A percentile compares a stretch with the other conserved stretches of the same genome.
Conservation (phyloP, 2,888 invertebrate genomes). For the Limnephilus lunatus region DNA sequence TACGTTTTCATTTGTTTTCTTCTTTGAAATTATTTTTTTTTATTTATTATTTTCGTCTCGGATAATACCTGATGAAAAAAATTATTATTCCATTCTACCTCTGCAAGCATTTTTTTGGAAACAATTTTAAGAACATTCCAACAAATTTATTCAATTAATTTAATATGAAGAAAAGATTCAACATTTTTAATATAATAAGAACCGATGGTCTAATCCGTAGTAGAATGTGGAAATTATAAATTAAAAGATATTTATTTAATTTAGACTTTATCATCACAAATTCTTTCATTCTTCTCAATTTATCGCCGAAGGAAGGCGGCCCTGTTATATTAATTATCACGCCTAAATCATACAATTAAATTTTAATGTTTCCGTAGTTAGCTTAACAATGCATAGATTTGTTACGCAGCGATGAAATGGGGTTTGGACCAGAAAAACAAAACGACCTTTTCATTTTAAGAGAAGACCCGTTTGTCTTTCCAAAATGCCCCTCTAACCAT, state of each 20-base stretch:
- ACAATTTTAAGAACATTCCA: no score
- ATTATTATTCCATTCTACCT: background rate
- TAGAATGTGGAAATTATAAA: background rate
- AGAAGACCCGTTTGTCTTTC: background rate
- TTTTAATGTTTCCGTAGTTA: constrained; percentile 39
- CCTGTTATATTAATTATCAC: constrained; percentile 46
- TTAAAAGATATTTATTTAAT: background rate
- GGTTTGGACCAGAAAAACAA: background rate
- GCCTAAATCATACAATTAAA: constrained; percentile 41
- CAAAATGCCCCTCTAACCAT: background rate
- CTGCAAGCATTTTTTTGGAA: background rate
- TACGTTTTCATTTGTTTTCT: no score
- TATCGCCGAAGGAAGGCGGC: constrained; percentile 51
- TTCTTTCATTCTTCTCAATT: constrained; percentile 38
- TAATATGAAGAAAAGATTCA: background rate
- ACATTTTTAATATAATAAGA: background rate
- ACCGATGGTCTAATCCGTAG: background rate
- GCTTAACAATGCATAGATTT: constrained; percentile 43
- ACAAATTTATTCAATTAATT: background rate
- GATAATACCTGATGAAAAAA: no score
- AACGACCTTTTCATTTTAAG: background rate
- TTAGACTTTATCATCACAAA: background rate
- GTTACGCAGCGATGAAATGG: constrained; percentile 6
- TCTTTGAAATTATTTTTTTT: no score
- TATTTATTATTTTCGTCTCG: no score